Percentiles rank a stretch among this genome's conserved stretches.
These are phyloP conservation scores for Lottia scabra DNA, from an alignment of 2,888 invertebrate species.

Conservation along the genomic window DNA sequence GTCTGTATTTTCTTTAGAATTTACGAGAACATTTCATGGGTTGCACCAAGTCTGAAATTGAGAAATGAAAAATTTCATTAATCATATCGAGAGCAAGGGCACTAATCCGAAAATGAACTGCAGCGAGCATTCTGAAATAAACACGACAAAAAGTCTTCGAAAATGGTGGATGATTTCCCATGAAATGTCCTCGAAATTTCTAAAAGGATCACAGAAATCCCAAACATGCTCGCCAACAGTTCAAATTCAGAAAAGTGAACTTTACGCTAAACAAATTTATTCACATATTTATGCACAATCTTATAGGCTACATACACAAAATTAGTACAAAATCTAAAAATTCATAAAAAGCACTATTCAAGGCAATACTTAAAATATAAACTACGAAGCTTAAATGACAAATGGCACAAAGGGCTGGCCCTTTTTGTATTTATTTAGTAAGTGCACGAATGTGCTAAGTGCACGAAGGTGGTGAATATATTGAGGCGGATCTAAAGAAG, in stretches of 20 bases:
- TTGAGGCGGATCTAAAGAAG: too few species aligned
- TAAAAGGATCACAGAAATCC: neutral
- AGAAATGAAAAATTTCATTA: neutral
- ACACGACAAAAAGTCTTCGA: neutral
- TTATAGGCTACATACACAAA: too few species aligned
- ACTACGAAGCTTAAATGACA: too few species aligned
- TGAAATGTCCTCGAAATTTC: slow-evolving; percentile 4
- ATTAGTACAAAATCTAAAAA: too few species aligned
- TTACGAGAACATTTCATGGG: slow-evolving; percentile 5
- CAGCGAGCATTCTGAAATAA: neutral
- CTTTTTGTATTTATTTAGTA: too few species aligned
- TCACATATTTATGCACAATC: too few species aligned
- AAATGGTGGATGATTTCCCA: neutral
- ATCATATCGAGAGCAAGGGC: neutral
- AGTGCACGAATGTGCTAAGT: too few species aligned
- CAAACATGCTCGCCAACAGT: neutral
- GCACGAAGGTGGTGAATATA: too few species aligned
- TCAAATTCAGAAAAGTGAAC: neutral
- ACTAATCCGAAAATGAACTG: neutral
- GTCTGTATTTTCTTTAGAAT: neutral
- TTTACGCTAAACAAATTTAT: too few species aligned
- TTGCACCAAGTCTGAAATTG: neutral
- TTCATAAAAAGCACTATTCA: too few species aligned
- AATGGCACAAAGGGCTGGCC: too few species aligned
- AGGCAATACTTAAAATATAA: too few species aligned